Evolutionary conservation across 2,113 vertebrate genomes (phyloP).

Genomic region (Sitta europaea): DNA sequence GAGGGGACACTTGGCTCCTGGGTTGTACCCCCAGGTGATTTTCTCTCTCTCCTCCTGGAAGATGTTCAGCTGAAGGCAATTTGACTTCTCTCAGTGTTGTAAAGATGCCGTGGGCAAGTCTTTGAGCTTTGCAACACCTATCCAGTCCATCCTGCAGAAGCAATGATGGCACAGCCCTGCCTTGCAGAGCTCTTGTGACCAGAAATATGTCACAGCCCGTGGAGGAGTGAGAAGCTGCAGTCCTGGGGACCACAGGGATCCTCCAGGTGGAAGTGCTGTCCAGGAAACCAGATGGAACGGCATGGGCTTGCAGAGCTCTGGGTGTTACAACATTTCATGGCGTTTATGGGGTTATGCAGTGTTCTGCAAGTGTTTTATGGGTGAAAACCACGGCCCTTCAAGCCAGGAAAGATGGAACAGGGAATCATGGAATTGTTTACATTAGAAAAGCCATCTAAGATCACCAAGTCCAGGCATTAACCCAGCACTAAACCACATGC

Average conservation of each 20-base stretch:
- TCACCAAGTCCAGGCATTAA: neutral
- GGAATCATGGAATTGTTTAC: neutral
- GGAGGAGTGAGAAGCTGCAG: neutral
- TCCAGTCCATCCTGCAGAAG: neutral
- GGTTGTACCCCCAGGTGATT: neutral
- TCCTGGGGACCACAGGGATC: neutral
- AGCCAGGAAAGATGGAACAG: neutral
- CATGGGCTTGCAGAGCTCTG: neutral
- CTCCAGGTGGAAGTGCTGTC: neutral
- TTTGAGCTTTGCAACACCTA: neutral
- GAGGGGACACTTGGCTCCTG: neutral
- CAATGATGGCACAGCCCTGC: neutral
- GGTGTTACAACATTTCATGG: neutral
- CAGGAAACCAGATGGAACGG: neutral
- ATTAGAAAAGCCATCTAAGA: neutral
- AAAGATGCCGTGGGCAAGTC: fast-evolving
- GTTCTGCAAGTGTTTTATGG: neutral
- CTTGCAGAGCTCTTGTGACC: neutral
- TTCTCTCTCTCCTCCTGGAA: neutral
- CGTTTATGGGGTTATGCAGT: neutral
- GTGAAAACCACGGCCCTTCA: neutral
- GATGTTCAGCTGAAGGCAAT: neutral
- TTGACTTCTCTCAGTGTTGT: neutral
- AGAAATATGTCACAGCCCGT: neutral
- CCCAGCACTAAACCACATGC: neutral